Evolutionary conservation across 1,140 invertebrate species (phyloP).

Genomic region (Drosophila bocki): DNA sequence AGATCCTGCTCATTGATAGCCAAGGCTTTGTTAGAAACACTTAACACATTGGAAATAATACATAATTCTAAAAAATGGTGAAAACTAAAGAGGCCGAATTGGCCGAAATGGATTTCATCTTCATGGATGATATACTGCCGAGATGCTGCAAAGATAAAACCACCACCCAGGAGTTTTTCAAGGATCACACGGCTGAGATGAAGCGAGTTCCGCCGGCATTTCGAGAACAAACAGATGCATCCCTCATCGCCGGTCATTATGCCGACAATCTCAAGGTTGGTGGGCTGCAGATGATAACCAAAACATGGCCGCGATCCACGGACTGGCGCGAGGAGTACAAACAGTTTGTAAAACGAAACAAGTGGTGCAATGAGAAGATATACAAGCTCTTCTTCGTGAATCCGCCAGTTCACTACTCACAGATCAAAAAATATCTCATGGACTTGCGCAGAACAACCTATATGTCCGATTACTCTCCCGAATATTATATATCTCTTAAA

Average conservation of each 20-base stretch:
- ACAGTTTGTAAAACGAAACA: slow-evolving; percentile 56
- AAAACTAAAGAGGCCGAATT: slow-evolving; percentile 11
- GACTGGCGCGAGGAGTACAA: slow-evolving; percentile 68
- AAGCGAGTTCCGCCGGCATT: background rate
- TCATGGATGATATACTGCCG: slow-evolving; percentile 40
- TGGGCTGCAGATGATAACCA: slow-evolving; percentile 31
- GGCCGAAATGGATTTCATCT: slow-evolving; percentile 33
- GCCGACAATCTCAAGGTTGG: slow-evolving; percentile 60
- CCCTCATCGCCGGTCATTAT: slow-evolving; percentile 60
- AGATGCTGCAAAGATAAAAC: slow-evolving; percentile 28
- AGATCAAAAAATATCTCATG: slow-evolving; percentile 39
- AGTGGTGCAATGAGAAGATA: slow-evolving; percentile 68
- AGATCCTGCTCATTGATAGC: too few relatives aligned
- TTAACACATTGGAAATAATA: too few relatives aligned
- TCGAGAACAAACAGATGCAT: slow-evolving; percentile 49
- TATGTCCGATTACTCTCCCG: slow-evolving; percentile 56
- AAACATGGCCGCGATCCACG: slow-evolving; percentile 62
- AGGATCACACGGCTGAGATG: slow-evolving; percentile 8
- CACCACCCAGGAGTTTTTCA: slow-evolving; percentile 29
- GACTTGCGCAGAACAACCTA: slow-evolving; percentile 57
- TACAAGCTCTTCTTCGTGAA: slow-evolving; percentile 63
- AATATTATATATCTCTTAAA: slow-evolving; percentile 41
- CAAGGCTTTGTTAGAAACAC: background rate
- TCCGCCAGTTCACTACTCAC: slow-evolving; percentile 47
- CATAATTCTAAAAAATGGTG: slow-evolving; percentile 9